Evolutionary conservation across 1,140 invertebrate species (phyloP), one percentile per base, ranked within the genome.

Genomic region (Caenorhabditis briggsae): DNA sequence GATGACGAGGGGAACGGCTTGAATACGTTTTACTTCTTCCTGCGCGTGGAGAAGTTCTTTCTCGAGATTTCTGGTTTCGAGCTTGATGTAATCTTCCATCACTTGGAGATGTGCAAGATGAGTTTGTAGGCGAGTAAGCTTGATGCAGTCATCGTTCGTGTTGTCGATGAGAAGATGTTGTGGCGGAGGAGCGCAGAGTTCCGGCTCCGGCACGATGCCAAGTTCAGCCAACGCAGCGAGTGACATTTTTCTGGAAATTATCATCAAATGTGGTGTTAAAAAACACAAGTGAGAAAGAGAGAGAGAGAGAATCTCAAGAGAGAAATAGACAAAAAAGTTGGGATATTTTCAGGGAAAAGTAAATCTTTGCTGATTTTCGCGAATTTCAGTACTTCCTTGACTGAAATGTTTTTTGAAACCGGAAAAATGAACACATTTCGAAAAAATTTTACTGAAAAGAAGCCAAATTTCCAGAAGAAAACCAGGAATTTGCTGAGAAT

Each of bases 1-100:
- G 93, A 98, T 98, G 2, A 98, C 97, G 70, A 98, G 93, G 41
- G 97, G 97, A 5, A 98, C 97, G 92, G 96, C 97, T 92, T 98
- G 97, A 91, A 98, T 98, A 59, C 97, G 94, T 93, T 98, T 98
- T 0, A 98, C 96, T 90, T 95, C 97, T 93, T 98, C 97, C 93
- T 98, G 97, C 48, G 97, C 97, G 94, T 98, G 97, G 2, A 98
- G 93, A 92, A 98, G 97, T 93, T 98, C 97, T 90, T 98, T 98
- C 91, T 98, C 98, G 55, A 98, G 93, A 93, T 98, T 98, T 70
- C 97, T 95, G 92, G 97, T 97, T 93, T 98, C 97, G 95, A 98
- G 96, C 93, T 98, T 98, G 74, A 98, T 97, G 91, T 98, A 98
- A 91, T 97, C 97, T 94, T 98, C 97, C 94, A 98, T 97, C 18